Percentiles rank a stretch among this genome's conserved stretches.
These are phyloP conservation scores for Sebastes alutus DNA, from an alignment of 2,797 vertebrate species.

Conservation along the genomic window DNA sequence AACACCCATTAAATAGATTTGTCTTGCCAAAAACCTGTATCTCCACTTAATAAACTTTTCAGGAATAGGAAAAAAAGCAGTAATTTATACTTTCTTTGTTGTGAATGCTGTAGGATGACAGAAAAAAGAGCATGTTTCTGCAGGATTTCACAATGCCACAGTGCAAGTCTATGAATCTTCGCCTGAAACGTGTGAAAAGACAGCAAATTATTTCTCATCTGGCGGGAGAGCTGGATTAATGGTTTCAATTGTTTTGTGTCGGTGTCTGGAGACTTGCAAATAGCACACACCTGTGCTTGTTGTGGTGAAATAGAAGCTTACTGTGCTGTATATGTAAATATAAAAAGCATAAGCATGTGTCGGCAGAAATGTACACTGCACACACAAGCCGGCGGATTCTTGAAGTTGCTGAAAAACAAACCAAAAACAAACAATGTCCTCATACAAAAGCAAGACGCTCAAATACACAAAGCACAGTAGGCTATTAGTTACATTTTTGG, in stretches of 20 bases:
- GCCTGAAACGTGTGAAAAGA: neutral
- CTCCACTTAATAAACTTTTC: neutral
- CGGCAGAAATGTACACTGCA: neutral
- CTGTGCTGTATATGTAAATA: constrained; percentile 2
- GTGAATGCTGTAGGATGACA: neutral
- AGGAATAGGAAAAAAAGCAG: neutral
- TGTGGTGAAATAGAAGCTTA: constrained; percentile 1
- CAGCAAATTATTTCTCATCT: constrained; percentile 6
- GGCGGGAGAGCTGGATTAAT: constrained; percentile 43
- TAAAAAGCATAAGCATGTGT: neutral
- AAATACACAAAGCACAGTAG: neutral
- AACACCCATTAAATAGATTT: constrained; percentile 3
- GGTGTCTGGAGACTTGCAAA: constrained; percentile 31
- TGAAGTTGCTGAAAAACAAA: neutral
- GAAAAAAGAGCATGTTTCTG: neutral
- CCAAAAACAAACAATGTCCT: neutral
- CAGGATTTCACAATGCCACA: neutral
- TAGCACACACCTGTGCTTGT: constrained; percentile 25
- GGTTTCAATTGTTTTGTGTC: constrained; percentile 17
- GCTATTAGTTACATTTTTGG: neutral
- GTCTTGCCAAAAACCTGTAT: neutral
- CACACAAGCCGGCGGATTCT: neutral
- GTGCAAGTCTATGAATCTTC: neutral
- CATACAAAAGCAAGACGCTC: neutral
- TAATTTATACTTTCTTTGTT: neutral